Evolutionary conservation across 2,113 vertebrate species (phyloP), one percentile per base, ranked within the genome.

Genomic region (Zosterops pallidus): DNA sequence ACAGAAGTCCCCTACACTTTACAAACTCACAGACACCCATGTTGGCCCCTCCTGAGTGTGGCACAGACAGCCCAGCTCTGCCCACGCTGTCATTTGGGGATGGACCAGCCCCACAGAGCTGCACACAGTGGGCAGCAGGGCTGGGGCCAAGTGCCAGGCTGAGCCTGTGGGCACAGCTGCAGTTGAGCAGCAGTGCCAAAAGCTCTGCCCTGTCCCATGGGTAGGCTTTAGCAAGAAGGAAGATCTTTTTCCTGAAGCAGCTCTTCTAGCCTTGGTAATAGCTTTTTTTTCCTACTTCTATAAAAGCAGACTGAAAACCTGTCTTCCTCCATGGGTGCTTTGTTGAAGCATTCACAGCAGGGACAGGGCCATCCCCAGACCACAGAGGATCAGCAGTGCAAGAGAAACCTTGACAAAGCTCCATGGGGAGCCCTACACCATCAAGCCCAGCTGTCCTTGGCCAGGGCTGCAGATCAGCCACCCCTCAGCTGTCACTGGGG

Each of bases 351-450:
- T 2, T 53, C 55, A 22, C 35, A 77, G 49, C 82, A 69, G 49
- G 56, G 47, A 64, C 23, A 9, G 2, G 19, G 59, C 5, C 16
- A 17, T 14, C 12, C 63, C 68, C 44, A 19, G 76, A 14, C 9
- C 70, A 64, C 0, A 1, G 31, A 79, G 42, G 19, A 0, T 6
- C 62, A 60, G n/a, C 0, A 1, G n/a, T 11, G 31, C 41, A 22
- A 44, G 17, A 74, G 64, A 84, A 93, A 41, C 68, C 55, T 39
- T 19, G 21, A 13, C 53, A 68, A 24, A 77, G 31, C 42, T 71
- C 33, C 50, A 22, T 62, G 39, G 0, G 0, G 41, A 49, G 14
- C 15, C 42, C 64, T 2, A 6, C 0, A 0, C 29, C 57, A 55
- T 3, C 26, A 42, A 6, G 1, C 39, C 31, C 35, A 37, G 23